Conservation (phyloP, 2,797 vertebrate species). For the Scyliorhinus canicula region DNA sequence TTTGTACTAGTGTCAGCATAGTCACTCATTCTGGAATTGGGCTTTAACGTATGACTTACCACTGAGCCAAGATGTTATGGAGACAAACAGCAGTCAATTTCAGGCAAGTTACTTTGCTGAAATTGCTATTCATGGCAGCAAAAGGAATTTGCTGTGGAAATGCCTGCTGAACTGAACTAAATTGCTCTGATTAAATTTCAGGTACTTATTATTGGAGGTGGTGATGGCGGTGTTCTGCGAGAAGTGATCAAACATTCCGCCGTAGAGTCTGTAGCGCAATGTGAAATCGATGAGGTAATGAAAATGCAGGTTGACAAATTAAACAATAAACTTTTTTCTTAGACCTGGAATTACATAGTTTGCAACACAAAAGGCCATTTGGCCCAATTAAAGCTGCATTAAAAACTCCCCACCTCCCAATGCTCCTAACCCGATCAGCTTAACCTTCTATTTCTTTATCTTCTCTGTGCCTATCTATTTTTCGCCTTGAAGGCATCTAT, state of each 20-base stretch:
- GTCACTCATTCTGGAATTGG: background rate
- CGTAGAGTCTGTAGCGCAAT: conserved; percentile 87
- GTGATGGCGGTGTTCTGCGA: conserved; percentile 86
- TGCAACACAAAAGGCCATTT: background rate
- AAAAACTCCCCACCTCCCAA: background rate
- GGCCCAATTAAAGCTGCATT: background rate
- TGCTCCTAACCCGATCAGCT: background rate
- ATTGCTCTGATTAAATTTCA: conserved; percentile 45
- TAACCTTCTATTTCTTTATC: background rate
- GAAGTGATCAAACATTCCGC: conserved; percentile 87
- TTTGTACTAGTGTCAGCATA: background rate
- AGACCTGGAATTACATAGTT: background rate
- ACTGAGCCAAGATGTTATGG: background rate
- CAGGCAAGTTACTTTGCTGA: background rate
- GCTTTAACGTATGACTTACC: background rate
- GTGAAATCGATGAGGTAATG: conserved; percentile 89
- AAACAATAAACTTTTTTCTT: background rate
- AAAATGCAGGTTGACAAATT: conserved; percentile 3
- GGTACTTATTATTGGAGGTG: conserved; percentile 93
- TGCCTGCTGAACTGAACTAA: background rate
- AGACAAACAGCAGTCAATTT: background rate
- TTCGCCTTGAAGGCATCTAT: background rate
- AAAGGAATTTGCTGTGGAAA: background rate
- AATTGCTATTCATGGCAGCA: background rate
- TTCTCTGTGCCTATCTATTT: background rate